Base-by-base conservation (phyloP, 1,140 invertebrate genomes). In the Sycophila sp. region DNA sequence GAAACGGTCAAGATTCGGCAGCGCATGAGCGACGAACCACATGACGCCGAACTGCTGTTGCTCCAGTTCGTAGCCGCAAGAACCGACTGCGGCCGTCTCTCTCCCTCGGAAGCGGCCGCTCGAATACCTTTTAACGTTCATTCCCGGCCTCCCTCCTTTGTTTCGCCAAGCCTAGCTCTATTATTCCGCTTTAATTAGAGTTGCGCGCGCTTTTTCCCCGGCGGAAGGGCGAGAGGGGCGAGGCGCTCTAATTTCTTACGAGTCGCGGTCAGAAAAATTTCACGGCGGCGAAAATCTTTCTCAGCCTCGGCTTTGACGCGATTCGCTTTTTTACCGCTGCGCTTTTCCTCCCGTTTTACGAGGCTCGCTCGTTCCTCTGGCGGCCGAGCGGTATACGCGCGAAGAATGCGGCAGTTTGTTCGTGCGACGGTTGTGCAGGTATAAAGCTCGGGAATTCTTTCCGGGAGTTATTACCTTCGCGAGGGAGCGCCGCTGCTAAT, bases 161-260 rank as follows among this genome's bases (percentile, higher is more conserved):
- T n/a, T n/a, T n/a, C n/a, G n/a, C n/a, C n/a, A n/a, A n/a, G 19
- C 36, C 55, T 13, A 0, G 53, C 32, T 59, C 7, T 68, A 45
- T 68, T 68, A 68, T 68, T 68, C 42, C 40, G 30, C 51, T 69
- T 62, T 60, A 69, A 69, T 69, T 60, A 69, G 26, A 69, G n/a
- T 11, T n/a, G 19, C 28, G 49, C 13, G 26, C 22, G 38, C n/a
- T 28, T 60, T 68, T 68, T 59, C 40, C 34, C 13, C 24, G n/a
- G 34, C 10, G 15, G 34, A 32, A 30, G 10, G 7, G 13, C 26
- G 4, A 22, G 15, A 13, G 2, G 7, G 11, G 11, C 45, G 15
- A 1, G 10, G n/a, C 13, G 49, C 49, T 30, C 63, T 22, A 62
- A 69, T 69, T 60, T 38, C 56, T 62, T 53, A 62, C 53, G 34